phyloP scores from a whole-genome alignment of 2,888 invertebrate genomes.

The Meiosimyza decipiens region DNA sequence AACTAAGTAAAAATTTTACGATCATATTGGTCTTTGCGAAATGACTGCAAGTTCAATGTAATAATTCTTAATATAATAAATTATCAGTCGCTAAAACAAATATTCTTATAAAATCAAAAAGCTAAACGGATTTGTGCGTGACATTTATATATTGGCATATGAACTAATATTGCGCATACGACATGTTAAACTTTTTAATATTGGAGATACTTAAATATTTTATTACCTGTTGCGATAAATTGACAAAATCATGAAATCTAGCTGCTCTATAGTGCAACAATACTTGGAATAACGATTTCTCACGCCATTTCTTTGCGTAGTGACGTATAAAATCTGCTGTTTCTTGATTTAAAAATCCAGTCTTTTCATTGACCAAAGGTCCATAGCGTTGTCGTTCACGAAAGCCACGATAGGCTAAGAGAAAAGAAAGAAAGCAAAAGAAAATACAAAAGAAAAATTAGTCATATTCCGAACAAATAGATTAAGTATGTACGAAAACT shows the following conservation, averaged over 20 bases:
- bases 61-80: too few relatives aligned
- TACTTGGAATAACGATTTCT: constrained; percentile 84
- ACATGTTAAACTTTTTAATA: background rate
- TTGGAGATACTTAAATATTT: background rate
- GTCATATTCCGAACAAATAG: too few relatives aligned
- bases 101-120: too few relatives aligned
- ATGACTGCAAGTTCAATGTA: too few relatives aligned
- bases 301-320: constrained; percentile 84
- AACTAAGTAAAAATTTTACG: too few relatives aligned
- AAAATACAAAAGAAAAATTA: background rate
- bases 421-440: constrained; percentile 54
- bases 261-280: constrained; percentile 84
- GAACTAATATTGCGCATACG: constrained; percentile 2
- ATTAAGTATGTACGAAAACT: too few relatives aligned
- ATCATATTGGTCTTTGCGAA: too few relatives aligned
- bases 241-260: constrained; percentile 84
- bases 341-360: constrained; percentile 75
- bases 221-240: constrained; percentile 86
- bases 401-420: constrained; percentile 78
- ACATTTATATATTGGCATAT: too few relatives aligned
- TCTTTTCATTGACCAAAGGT: constrained; percentile 72
- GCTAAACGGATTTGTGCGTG: too few relatives aligned
- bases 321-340: constrained; percentile 80
- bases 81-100: too few relatives aligned
- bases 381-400: constrained; percentile 75